Percentiles rank a stretch among this genome's conserved stretches.
Evolutionary conservation across 1,140 invertebrate genomes (phyloP).

Genomic region (Leptopilina clavipes): DNA sequence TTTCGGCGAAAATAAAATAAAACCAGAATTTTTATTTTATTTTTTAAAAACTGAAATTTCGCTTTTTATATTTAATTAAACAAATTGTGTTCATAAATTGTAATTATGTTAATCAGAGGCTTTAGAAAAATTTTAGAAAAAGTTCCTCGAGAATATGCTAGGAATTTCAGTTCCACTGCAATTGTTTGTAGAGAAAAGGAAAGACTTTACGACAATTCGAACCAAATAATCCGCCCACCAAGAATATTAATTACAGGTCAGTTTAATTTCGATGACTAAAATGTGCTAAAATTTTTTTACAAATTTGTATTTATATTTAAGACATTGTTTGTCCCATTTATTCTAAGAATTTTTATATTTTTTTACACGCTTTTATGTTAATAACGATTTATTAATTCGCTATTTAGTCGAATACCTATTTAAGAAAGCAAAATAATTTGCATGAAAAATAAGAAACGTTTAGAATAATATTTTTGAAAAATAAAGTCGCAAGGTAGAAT

Average conservation of each 20-base stretch:
- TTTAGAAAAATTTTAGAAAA: constrained; percentile 7
- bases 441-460: too few species aligned
- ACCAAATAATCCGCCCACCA: constrained; percentile 52
- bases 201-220: constrained; percentile 1
- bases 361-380: too few species aligned
- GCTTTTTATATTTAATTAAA: not conserved
- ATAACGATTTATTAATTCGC: too few species aligned
- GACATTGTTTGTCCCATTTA: too few species aligned
- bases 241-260: constrained; percentile 72
- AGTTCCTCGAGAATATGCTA: constrained; percentile 28
- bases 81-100: not conserved
- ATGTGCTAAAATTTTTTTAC: too few species aligned
- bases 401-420: too few species aligned
- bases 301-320: too few species aligned
- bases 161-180: constrained; percentile 33
- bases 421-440: too few species aligned
- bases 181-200: not conserved
- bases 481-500: too few species aligned
- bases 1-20: not conserved
- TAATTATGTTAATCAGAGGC: constrained; percentile 48
- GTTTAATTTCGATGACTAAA: constrained; percentile 14
- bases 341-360: too few species aligned
- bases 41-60: constrained; percentile 34
- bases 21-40: too few species aligned
- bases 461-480: too few species aligned